Evolutionary conservation across 2,888 invertebrate species (phyloP).

Genomic region (Acheta domesticus): DNA sequence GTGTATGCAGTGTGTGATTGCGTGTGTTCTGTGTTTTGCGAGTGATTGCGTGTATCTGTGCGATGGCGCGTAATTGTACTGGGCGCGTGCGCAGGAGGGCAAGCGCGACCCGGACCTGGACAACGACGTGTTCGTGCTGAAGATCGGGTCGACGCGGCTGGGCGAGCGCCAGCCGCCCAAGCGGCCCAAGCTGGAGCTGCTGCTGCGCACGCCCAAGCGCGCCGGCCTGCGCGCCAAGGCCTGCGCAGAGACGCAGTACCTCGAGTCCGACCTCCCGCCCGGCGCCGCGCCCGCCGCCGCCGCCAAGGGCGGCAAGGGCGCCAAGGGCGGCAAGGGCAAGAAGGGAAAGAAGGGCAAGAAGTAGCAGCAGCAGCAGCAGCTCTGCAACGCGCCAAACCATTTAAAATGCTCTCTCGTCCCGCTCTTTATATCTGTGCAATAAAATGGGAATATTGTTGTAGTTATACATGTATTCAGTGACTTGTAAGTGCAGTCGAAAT

Average conservation of each 20-base stretch:
- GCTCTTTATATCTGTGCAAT: too few relatives aligned
- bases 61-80: too few relatives aligned
- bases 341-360: neutral
- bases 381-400: too few relatives aligned
- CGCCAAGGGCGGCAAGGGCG: neutral
- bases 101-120: neutral
- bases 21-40: too few relatives aligned
- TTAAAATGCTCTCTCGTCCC: too few relatives aligned
- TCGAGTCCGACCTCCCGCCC: neutral
- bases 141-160: neutral
- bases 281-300: neutral
- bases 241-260: neutral
- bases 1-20: too few relatives aligned
- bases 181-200: neutral
- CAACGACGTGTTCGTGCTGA: neutral
- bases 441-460: too few relatives aligned
- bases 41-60: too few relatives aligned
- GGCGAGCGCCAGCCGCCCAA: neutral
- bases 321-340: neutral
- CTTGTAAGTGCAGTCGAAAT: too few relatives aligned
- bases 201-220: neutral
- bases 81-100: too few relatives aligned
- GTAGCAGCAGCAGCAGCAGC: neutral
- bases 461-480: too few relatives aligned
- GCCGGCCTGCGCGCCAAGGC: neutral